Conservation (phyloP, 2,888 invertebrate species). For the Syrphus vitripennis region DNA sequence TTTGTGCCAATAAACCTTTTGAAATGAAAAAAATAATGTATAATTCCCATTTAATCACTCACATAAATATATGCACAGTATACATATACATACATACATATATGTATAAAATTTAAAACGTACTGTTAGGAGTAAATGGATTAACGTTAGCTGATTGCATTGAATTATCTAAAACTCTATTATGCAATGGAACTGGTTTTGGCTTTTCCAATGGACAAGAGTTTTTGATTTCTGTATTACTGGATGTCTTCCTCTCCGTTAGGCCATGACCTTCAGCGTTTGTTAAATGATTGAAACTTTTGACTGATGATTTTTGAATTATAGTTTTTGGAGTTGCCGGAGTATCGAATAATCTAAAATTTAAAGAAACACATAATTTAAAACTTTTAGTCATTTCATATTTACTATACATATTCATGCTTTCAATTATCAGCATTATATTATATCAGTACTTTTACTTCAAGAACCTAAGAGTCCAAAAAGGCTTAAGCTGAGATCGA, state of each 20-base stretch:
- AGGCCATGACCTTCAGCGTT: neutral
- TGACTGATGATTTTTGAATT: constrained; percentile 82
- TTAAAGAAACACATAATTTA: too few relatives aligned
- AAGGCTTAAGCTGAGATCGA: too few relatives aligned
- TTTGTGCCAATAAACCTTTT: constrained; percentile 79
- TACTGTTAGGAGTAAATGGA: constrained; percentile 92
- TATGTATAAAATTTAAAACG: constrained; percentile 71
- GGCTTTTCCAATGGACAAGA: constrained; percentile 77
- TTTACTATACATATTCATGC: too few relatives aligned
- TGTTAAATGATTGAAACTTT: constrained; percentile 81
- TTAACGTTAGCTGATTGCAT: constrained; percentile 87
- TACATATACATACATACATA: neutral
- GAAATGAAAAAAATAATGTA: neutral
- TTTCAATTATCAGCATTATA: too few relatives aligned
- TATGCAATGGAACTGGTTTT: constrained; percentile 80
- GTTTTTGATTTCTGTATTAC: constrained; percentile 6
- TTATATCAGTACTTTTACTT: too few relatives aligned
- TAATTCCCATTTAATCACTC: neutral
- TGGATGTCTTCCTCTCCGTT: constrained; percentile 26
- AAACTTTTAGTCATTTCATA: too few relatives aligned
- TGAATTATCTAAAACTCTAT: constrained; percentile 75
- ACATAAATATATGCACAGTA: too few relatives aligned
- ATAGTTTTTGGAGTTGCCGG: constrained; percentile 93
- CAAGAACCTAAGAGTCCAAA: too few relatives aligned
- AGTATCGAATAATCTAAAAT: constrained; percentile 89